A percentile compares a stretch with the other conserved stretches of the same genome.
These are phyloP conservation scores for Achlya flavicornis DNA, from an alignment of 2,888 invertebrate genomes.

Conservation along the genomic window DNA sequence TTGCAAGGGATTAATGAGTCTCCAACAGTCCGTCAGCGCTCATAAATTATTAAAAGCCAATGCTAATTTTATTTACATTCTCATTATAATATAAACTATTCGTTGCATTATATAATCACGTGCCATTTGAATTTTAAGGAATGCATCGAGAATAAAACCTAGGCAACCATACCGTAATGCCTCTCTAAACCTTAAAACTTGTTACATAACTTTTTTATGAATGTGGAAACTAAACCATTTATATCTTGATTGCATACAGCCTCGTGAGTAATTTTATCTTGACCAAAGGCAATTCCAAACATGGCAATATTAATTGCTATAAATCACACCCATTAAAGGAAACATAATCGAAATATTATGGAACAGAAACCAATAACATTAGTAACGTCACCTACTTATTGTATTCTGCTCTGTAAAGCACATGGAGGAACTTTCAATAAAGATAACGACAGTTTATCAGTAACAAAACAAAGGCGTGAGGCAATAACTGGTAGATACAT, in stretches of 20 bases:
- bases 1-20: slow-evolving; percentile 48
- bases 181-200: too few relatives aligned
- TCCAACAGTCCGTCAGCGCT: slow-evolving; percentile 39
- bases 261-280: neutral
- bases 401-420: neutral
- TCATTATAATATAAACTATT: slow-evolving; percentile 20
- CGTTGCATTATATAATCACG: neutral
- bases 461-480: slow-evolving; percentile 50
- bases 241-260: neutral
- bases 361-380: neutral
- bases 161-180: too few relatives aligned
- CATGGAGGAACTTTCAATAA: slow-evolving; percentile 27
- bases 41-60: slow-evolving; percentile 39
- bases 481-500: slow-evolving; percentile 39
- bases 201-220: neutral
- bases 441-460: slow-evolving; percentile 52
- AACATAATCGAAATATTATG: neutral
- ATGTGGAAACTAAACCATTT: neutral
- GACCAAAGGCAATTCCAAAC: neutral
- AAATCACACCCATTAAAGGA: neutral
- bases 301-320: slow-evolving; percentile 1
- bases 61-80: slow-evolving; percentile 11
- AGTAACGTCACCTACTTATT: neutral
- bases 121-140: neutral
- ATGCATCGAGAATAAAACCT: neutral